phyloP scores from a whole-genome alignment of 2,888 invertebrate species.

The Cantharis lateralis region DNA sequence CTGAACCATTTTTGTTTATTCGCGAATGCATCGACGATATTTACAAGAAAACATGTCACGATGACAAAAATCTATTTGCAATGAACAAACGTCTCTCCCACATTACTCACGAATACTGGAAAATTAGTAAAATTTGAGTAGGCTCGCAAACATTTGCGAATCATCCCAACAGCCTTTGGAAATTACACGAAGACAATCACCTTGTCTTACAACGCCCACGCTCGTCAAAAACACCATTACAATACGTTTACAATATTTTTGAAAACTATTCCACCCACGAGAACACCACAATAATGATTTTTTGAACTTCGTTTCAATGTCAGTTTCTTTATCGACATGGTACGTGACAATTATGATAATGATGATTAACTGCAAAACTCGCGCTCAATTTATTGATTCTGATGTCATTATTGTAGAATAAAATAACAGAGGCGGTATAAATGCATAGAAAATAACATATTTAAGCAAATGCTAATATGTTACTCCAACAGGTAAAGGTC shows the following conservation, averaged over 20 bases:
- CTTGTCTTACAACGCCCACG: constrained; percentile 2
- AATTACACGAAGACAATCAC: neutral
- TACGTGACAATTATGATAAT: neutral
- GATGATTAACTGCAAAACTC: neutral
- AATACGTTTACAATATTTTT: neutral
- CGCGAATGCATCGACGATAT: neutral
- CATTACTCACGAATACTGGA: neutral
- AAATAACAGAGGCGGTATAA: constrained; percentile 1
- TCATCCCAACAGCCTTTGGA: neutral
- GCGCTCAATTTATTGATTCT: neutral
- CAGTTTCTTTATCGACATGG: neutral
- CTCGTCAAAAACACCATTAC: neutral
- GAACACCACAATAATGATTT: neutral
- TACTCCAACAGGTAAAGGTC: neutral
- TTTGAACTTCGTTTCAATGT: no score
- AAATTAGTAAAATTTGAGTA: neutral
- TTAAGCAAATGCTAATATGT: neutral
- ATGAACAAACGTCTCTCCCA: neutral
- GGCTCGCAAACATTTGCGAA: neutral
- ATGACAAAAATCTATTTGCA: neutral
- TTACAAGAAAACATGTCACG: neutral
- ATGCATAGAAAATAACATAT: neutral
- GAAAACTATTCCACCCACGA: neutral
- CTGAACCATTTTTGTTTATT: neutral
- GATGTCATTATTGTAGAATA: constrained; percentile 2